Conservation (phyloP, 2,888 invertebrate species). For the Venustoraphidia nigricollis region DNA sequence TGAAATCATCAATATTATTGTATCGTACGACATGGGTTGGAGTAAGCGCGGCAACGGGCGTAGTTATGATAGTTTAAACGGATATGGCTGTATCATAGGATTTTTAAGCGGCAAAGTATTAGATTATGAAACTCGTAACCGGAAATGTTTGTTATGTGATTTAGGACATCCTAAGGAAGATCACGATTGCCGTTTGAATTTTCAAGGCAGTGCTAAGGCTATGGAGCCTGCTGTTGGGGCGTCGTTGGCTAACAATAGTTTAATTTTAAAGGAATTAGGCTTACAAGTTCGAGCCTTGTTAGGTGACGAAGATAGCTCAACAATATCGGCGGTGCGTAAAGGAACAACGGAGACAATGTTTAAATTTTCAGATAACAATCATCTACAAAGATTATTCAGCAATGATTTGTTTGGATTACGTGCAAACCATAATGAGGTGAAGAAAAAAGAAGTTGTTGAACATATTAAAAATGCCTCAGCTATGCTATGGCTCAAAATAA, state of each 20-base stretch:
- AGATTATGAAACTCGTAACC: slow-evolving; percentile 13
- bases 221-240: slow-evolving; percentile 17
- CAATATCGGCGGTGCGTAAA: slow-evolving; percentile 13
- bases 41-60: slow-evolving; percentile 14
- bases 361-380: slow-evolving; percentile 14
- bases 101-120: slow-evolving; percentile 13
- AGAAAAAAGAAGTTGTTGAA: slow-evolving; percentile 6
- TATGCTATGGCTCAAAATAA: slow-evolving; percentile 12
- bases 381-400: slow-evolving; percentile 11
- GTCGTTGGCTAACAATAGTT: slow-evolving; percentile 11
- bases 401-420: slow-evolving; percentile 10
- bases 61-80: slow-evolving; percentile 15
- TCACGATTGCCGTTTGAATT: slow-evolving; percentile 17
- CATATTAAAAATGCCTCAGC: slow-evolving; percentile 13
- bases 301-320: slow-evolving; percentile 16
- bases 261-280: slow-evolving; percentile 10
- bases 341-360: slow-evolving; percentile 8
- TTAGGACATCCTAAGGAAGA: slow-evolving; percentile 9
- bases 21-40: slow-evolving; percentile 18
- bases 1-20: slow-evolving; percentile 14
- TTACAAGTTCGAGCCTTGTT: slow-evolving; percentile 12
- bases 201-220: slow-evolving; percentile 17
- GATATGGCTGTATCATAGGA: slow-evolving; percentile 15
- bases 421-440: not conserved
- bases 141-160: slow-evolving; percentile 14